These are phyloP conservation scores for Furcula furcula DNA, from an alignment of 2,888 invertebrate genomes.

Conservation along the genomic window DNA sequence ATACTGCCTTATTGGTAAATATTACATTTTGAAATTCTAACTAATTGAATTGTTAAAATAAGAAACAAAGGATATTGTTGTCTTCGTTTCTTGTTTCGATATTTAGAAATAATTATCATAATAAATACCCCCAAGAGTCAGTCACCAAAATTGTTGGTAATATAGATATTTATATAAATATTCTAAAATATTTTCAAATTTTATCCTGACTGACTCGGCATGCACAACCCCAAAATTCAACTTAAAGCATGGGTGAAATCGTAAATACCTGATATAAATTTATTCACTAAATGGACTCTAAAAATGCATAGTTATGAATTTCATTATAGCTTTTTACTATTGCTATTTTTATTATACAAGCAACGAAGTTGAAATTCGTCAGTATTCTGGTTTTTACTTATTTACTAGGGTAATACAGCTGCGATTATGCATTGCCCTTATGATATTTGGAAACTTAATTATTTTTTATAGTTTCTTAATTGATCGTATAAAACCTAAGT, in stretches of 20 bases:
- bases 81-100: slow-evolving; percentile 33
- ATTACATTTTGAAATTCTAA: slow-evolving; percentile 37
- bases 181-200: slow-evolving; percentile 30
- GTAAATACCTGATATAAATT: slow-evolving; percentile 20
- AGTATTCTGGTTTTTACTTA: too few species aligned
- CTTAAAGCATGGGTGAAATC: slow-evolving; percentile 24
- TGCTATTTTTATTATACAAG: too few species aligned
- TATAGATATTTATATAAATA: slow-evolving; percentile 32
- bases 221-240: slow-evolving; percentile 30
- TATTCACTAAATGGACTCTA: slow-evolving; percentile 17
- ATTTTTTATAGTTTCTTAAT: too few species aligned
- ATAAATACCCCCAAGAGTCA: slow-evolving; percentile 34
- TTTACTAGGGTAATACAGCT: too few species aligned
- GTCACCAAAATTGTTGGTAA: slow-evolving; percentile 40
- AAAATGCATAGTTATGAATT: too few species aligned
- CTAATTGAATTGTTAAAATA: slow-evolving; percentile 33
- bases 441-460: too few species aligned
- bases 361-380: too few species aligned
- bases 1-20: slow-evolving; percentile 55
- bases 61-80: slow-evolving; percentile 26
- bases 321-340: too few species aligned
- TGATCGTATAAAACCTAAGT: too few species aligned
- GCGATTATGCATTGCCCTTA: too few species aligned
- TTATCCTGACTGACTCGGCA: slow-evolving; percentile 32
- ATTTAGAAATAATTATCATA: slow-evolving; percentile 35